Conservation (phyloP, 2,797 vertebrate genomes). For the Melanotaenia pygmaea region DNA sequence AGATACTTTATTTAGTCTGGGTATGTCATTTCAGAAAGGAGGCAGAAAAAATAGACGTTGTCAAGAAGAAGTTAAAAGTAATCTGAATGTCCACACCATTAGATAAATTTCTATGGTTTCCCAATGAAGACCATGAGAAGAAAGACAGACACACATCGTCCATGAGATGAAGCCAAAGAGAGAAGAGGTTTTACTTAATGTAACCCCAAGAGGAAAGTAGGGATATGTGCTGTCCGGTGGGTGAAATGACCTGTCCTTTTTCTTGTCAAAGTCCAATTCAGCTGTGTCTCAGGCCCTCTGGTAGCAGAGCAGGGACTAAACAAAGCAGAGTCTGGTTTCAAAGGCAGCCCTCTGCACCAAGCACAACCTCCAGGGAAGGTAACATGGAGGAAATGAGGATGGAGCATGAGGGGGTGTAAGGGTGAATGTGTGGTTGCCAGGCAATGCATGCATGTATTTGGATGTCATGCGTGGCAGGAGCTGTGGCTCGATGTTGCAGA, state of each 20-base stretch:
- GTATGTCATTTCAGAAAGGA: too few relatives aligned
- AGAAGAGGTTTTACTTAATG: too few relatives aligned
- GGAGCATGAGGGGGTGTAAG: conserved; percentile 24
- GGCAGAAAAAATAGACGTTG: too few relatives aligned
- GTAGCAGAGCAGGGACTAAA: conserved; percentile 34
- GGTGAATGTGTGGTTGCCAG: conserved; percentile 55
- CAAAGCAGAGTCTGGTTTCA: conserved; percentile 54
- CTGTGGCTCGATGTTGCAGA: conserved; percentile 70
- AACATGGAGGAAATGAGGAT: conserved; percentile 45
- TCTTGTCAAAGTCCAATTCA: conserved; percentile 14
- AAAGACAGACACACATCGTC: too few relatives aligned
- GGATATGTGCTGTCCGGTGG: conserved; percentile 8
- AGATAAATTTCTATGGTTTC: too few relatives aligned
- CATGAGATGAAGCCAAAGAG: too few relatives aligned
- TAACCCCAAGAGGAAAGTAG: conserved; percentile 1
- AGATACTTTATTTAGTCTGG: too few relatives aligned
- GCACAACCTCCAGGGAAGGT: conserved; percentile 54
- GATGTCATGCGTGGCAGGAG: conserved; percentile 73
- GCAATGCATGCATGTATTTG: conserved; percentile 57
- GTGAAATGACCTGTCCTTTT: conserved; percentile 7
- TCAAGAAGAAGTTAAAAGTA: too few relatives aligned
- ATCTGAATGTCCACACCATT: too few relatives aligned
- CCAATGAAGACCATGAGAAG: too few relatives aligned
- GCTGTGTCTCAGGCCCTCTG: conserved; percentile 20
- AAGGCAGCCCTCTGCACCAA: conserved; percentile 13